These are phyloP conservation scores for Varanus komodoensis DNA, from an alignment of 2,113 vertebrate genomes.

Conservation along the genomic window DNA sequence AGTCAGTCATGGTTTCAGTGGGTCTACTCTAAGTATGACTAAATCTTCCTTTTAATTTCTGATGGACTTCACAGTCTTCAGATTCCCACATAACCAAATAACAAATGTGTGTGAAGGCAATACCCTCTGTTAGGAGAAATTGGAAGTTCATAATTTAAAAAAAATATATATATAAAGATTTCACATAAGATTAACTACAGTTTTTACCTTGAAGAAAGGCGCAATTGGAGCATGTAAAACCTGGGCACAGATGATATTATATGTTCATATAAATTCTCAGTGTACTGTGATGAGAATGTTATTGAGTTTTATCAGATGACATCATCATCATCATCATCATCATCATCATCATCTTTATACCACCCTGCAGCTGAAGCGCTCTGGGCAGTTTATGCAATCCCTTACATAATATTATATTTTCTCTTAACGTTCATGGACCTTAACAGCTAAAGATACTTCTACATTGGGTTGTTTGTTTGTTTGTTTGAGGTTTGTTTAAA, in stretches of 20 bases:
- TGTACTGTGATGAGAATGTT: background rate
- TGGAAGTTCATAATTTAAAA: background rate
- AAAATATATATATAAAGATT: background rate
- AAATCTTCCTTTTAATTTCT: background rate
- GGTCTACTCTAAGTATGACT: no score
- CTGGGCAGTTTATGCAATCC: no score
- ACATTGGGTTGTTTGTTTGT: background rate
- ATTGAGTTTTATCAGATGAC: background rate
- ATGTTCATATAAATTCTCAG: background rate
- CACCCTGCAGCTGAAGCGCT: no score
- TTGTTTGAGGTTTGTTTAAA: background rate
- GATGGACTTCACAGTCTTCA: background rate
- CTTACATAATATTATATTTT: no score
- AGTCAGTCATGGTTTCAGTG: no score
- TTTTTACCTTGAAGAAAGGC: background rate
- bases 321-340: no score
- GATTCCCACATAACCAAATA: background rate
- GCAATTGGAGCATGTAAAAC: background rate
- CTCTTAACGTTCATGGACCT: background rate
- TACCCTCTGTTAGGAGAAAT: no score
- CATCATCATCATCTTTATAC: no score
- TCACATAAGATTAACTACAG: background rate
- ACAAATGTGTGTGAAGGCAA: background rate
- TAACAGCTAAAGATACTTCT: background rate
- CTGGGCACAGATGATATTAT: background rate